Evolutionary conservation across 53 echinoderm and acorn worm species (phyloP), one percentile per base, ranked within the genome.

Genomic region (Glandiceps talaboti): DNA sequence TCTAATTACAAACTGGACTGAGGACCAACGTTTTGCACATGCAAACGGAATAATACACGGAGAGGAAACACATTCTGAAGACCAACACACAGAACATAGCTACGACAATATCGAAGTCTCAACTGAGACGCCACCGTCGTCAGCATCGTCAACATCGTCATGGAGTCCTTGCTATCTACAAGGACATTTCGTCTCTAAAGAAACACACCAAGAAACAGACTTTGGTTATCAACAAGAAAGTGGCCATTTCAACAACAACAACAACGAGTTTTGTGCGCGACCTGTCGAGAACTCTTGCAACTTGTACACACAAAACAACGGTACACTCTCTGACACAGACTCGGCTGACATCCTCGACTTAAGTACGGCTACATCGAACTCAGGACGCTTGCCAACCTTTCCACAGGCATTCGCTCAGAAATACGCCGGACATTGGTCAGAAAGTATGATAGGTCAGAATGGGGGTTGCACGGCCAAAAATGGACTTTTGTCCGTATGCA

Each of bases 401-500:
- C 86, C 86, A 1, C 86, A 85, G 33, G 86, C 79, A 32, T 76
- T 82, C 64, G 64, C 64, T 20, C 64, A 45, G 64, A 45, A 45
- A 45, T 45, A 45, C 64, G 64, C 64, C 64, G 64, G 64, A 12
- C 64, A 45, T 6, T 45, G 64, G 64, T 20, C 64, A 45, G 64
- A 45, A 6, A 20, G 64, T 20, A 45, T 12, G 6, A n/a, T n/a
- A n/a, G 64, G 64, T 45, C 64, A 20, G 20, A 45, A 45, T 20
- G 64, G 64, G 20, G 6, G 20, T 12, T 12, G 6, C 20, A 12
- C 20, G 20, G 20, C 64, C 64, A 45, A 20, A 45, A 45, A 45
- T 45, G 64, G 64, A 45, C 64, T 45, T 20, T 45, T 45, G n/a
- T n/a, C n/a, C n/a, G n/a, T n/a, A n/a, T n/a, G n/a, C n/a, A n/a